These are phyloP conservation scores for Protophormia terraenovae DNA, from an alignment of 2,888 invertebrate species.

Conservation along the genomic window DNA sequence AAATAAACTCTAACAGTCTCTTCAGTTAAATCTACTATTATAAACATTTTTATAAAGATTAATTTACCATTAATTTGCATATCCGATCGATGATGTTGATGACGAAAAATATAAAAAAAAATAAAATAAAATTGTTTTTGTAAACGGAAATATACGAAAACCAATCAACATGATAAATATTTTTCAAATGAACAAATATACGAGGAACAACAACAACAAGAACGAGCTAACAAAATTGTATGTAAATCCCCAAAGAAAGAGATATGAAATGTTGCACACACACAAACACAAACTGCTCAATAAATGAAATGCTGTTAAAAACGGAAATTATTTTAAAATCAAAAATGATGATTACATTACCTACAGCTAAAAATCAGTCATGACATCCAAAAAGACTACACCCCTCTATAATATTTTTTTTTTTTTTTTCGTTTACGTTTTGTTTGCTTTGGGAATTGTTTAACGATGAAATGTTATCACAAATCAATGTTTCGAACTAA, in stretches of 20 bases:
- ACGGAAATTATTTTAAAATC: conserved; percentile 68
- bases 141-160: conserved; percentile 66
- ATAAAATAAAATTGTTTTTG: conserved; percentile 49
- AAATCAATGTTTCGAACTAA: conserved; percentile 50
- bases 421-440: neutral
- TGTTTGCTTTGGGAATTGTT: neutral
- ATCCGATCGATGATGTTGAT: conserved; percentile 61
- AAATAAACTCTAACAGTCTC: conserved; percentile 32
- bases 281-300: conserved; percentile 11
- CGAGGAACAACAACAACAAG: neutral
- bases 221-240: conserved; percentile 43
- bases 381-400: conserved; percentile 52
- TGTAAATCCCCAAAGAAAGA: conserved; percentile 58
- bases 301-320: conserved; percentile 64
- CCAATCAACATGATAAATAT: conserved; percentile 68
- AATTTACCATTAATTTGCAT: conserved; percentile 67
- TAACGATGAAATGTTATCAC: conserved; percentile 52
- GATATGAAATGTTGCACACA: conserved; percentile 48
- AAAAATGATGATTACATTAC: conserved; percentile 68
- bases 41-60: conserved; percentile 61
- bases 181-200: conserved; percentile 63
- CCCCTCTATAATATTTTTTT: neutral
- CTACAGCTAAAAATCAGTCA: conserved; percentile 59
- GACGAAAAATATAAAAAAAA: conserved; percentile 23
- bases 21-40: conserved; percentile 44